Evolutionary conservation across 2,888 invertebrate species (phyloP).

Genomic region (Agriopis marginaria): DNA sequence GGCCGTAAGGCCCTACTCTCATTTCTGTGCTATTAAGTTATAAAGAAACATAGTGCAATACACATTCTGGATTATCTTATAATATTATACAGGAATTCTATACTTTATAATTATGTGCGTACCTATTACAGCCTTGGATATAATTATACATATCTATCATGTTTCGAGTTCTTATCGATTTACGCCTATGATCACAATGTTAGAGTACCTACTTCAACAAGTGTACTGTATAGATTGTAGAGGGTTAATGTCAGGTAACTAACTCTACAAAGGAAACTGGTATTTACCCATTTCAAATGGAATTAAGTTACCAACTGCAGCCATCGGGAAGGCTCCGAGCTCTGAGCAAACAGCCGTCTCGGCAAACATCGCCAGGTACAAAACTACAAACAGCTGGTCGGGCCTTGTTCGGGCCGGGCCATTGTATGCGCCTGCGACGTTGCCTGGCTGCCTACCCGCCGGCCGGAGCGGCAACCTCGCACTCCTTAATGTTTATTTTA

Average conservation of each 20-base stretch:
- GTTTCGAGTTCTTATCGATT: not conserved
- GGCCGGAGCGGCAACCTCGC: constrained; percentile 75
- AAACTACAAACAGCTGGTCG: constrained; percentile 67
- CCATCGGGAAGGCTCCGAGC: constrained; percentile 45
- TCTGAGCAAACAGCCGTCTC: constrained; percentile 54
- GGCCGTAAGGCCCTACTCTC: too few relatives aligned
- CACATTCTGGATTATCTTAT: not conserved
- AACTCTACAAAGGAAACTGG: constrained; percentile 29
- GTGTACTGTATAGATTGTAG: constrained; percentile 3
- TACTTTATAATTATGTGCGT: too few relatives aligned
- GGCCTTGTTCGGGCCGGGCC: constrained; percentile 41
- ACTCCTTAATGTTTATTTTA: constrained; percentile 56
- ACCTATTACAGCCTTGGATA: too few relatives aligned
- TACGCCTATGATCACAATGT: not conserved
- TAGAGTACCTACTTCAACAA: not conserved
- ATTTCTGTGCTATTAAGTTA: not conserved
- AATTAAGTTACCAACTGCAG: constrained; percentile 34
- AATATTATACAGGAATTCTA: not conserved
- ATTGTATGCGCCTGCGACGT: constrained; percentile 69
- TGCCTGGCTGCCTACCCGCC: constrained; percentile 30
- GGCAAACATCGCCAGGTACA: constrained; percentile 73
- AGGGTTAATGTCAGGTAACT: constrained; percentile 19
- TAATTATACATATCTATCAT: too few relatives aligned
- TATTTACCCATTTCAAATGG: constrained; percentile 29
- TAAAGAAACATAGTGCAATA: not conserved